Evolutionary conservation across 1,140 invertebrate genomes (phyloP), one percentile per base, ranked within the genome.

Genomic region (Drosophila parvula): DNA sequence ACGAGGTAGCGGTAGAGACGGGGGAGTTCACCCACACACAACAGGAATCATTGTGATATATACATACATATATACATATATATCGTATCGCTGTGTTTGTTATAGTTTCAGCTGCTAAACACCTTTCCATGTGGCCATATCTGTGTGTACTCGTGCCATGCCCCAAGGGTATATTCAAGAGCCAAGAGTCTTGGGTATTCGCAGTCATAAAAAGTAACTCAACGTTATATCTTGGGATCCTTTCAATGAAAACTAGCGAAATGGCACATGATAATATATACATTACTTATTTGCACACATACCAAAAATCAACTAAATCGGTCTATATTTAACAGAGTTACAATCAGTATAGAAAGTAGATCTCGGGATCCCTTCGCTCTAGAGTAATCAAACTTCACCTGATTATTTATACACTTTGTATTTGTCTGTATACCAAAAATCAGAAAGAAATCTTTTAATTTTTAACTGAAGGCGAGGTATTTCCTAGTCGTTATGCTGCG

Each of bases 71-170:
- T 9, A 62, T 18, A 28, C 36, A 5, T 34, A 44, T 45, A 44
- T 44, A 18, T 27, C n/a, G 18, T 7, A 55, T 16, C 34, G 41
- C 48, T 48, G 60, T 82, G 79, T 79, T 64, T 79, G 78, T 83
- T 86, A 74, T 86, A 79, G 84, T 86, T 86, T 86, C 83, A 86
- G 82, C 83, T 86, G 82, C 83, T 78, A 81, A 80, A 81, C 78
- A 73, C 74, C 75, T 78, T 78, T 78, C 53, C 32, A 51, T 18
- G 28, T 44, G 55, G 44, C 40, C 36, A 63, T 58, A 57, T 56
- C 48, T 64, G 45, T 59, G 45, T 50, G 48, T 59, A 51, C 40
- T 34, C 11, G 57, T 70, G 36, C 28, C 22, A 4, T 56, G 53
- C 18, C 50, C 32, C 18, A 22, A 12, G 51, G 51, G 51, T 55